Conservation (phyloP, 2,113 vertebrate genomes). For the Casuarius casuarius region DNA sequence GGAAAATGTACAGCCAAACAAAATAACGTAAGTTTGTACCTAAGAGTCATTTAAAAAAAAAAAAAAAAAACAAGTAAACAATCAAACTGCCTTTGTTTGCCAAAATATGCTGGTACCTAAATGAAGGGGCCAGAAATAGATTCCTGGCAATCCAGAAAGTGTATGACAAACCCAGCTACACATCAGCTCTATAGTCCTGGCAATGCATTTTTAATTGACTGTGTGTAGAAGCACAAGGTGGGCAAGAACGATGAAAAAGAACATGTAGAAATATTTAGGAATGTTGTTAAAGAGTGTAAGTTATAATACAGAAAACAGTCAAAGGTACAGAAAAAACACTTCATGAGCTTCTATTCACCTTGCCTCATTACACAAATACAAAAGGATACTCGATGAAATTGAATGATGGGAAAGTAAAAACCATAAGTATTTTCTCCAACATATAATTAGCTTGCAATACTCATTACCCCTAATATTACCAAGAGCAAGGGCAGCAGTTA, state of each 20-base stretch:
- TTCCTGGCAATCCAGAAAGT: background rate
- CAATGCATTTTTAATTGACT: background rate
- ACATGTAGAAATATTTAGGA: background rate
- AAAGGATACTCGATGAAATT: background rate
- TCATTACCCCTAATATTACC: background rate
- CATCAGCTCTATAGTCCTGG: background rate
- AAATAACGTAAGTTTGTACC: background rate
- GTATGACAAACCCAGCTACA: background rate
- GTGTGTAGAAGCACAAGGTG: background rate
- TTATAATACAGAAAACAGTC: background rate
- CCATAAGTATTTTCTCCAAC: background rate
- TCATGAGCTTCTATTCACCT: background rate
- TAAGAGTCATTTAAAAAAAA: background rate
- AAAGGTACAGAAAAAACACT: background rate
- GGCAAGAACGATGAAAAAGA: background rate
- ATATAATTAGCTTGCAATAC: background rate
- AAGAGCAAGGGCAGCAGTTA: background rate
- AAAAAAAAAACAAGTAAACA: background rate
- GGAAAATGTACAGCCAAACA: background rate
- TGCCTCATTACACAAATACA: background rate
- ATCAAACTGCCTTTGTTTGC: background rate
- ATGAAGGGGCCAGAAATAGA: background rate
- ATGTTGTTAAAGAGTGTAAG: background rate
- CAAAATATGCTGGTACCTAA: background rate
- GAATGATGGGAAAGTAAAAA: background rate